phyloP scores from a whole-genome alignment of 2,888 invertebrate species.

The Amphipoea oculea region DNA sequence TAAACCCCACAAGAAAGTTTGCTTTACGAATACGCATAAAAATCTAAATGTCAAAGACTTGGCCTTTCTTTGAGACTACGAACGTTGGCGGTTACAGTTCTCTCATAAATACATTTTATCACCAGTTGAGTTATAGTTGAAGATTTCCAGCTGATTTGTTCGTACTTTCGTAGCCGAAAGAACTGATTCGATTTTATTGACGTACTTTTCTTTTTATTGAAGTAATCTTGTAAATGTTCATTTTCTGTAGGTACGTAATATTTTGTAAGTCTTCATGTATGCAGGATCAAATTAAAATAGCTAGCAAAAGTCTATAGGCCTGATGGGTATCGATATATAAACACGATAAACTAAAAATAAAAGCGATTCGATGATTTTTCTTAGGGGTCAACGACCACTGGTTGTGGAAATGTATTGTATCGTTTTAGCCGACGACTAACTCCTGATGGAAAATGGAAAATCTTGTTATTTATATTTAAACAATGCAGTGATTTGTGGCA shows the following conservation, averaged over 20 bases:
- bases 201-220: slow-evolving; percentile 39
- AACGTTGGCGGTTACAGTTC: slow-evolving; percentile 23
- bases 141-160: slow-evolving; percentile 47
- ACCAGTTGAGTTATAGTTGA: slow-evolving; percentile 23
- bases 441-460: no score
- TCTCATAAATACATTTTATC: slow-evolving; percentile 43
- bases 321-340: neutral
- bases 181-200: slow-evolving; percentile 51
- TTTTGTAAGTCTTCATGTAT: neutral
- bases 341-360: no score
- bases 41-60: slow-evolving; percentile 34
- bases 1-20: slow-evolving; percentile 36
- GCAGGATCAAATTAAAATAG: no score
- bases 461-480: no score
- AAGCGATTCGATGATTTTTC: no score
- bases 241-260: neutral
- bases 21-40: slow-evolving; percentile 14
- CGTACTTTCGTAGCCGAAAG: slow-evolving; percentile 8
- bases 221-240: slow-evolving; percentile 22
- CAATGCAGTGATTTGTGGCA: no score
- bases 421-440: no score
- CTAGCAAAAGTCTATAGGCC: neutral
- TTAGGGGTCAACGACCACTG: no score
- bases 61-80: slow-evolving; percentile 15
- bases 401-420: no score